phyloP scores from a whole-genome alignment of 2,888 invertebrate species.

The Coecobrya sp. region DNA sequence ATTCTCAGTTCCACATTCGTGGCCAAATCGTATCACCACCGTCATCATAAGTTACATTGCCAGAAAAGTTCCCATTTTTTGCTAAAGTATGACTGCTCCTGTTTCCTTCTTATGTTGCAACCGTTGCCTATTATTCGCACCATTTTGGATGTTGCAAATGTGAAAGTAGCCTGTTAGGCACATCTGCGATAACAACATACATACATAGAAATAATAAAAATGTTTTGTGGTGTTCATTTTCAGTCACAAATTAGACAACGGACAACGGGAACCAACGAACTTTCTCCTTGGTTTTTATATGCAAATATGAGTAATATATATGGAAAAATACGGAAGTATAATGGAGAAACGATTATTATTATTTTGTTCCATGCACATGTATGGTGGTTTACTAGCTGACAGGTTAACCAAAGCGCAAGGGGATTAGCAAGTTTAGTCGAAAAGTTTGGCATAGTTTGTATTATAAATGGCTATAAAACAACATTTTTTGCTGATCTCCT shows the following conservation, averaged over 20 bases:
- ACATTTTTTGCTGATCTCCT: background rate
- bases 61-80: background rate
- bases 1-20: background rate
- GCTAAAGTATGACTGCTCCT: background rate
- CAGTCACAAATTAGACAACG: background rate
- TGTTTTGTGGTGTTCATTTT: background rate
- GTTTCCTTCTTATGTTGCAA: background rate
- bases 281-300: background rate
- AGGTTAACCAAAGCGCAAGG: conserved; percentile 44
- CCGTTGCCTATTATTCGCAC: background rate
- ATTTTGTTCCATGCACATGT: background rate
- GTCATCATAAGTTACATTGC: background rate
- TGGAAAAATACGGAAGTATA: conserved; percentile 22
- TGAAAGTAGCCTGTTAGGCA: background rate
- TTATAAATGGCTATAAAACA: conserved; percentile 28
- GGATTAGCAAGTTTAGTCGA: conserved; percentile 15
- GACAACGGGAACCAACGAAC: background rate
- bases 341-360: conserved; percentile 6
- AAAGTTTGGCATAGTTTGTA: conserved; percentile 26
- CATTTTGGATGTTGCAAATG: background rate
- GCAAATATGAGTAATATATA: background rate
- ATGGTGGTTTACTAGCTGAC: conserved; percentile 8
- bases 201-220: background rate
- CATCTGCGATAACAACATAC: background rate
- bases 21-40: conserved; percentile 1